Conservation (phyloP, 2,113 vertebrate genomes). For the Apistogramma diplotaenia region DNA sequence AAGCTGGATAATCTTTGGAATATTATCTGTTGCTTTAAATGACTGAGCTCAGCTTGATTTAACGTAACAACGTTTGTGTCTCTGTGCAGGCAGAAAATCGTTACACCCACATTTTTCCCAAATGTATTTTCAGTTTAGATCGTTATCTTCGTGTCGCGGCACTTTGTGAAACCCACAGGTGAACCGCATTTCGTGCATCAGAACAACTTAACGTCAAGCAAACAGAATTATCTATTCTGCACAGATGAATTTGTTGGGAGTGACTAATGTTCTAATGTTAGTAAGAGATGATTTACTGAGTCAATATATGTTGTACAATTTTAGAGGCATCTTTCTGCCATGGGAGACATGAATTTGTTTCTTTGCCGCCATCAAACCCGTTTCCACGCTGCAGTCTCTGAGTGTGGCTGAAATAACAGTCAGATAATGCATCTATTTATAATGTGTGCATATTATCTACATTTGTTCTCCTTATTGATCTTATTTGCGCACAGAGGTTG, state of each 20-base stretch:
- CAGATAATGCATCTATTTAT: not conserved
- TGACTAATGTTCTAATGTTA: conserved; percentile 29
- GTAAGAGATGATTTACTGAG: not conserved
- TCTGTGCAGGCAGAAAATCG: not conserved
- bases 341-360: not conserved
- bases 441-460: not conserved
- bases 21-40: not conserved
- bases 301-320: conserved; percentile 18
- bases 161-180: conserved; percentile 13
- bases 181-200: conserved; percentile 1
- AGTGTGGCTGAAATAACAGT: not conserved
- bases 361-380: not conserved
- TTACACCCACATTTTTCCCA: not conserved
- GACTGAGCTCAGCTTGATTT: not conserved
- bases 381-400: not conserved
- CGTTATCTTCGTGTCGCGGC: not conserved
- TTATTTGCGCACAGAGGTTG: not conserved
- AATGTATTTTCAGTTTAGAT: not conserved
- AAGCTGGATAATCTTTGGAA: not conserved
- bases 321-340: not conserved
- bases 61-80: not conserved
- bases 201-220: not conserved
- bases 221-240: not conserved
- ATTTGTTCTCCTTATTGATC: not conserved
- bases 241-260: not conserved